Evolutionary conservation across 1,140 invertebrate genomes (phyloP).

Genomic region (Eueides isabella): DNA sequence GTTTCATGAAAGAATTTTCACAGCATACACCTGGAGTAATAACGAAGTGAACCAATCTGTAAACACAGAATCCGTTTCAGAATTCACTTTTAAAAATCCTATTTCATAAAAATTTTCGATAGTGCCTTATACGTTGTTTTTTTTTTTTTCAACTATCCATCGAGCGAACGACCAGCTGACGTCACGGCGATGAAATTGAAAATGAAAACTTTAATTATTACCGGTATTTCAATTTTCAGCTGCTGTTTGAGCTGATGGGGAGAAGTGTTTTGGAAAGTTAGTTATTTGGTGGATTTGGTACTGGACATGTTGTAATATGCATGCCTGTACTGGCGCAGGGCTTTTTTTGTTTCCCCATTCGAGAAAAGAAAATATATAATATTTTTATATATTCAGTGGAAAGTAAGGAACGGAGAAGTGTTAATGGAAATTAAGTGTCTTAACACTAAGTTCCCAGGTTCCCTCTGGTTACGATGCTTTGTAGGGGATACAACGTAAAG

Average conservation of each 20-base stretch:
- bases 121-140: background rate
- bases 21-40: background rate
- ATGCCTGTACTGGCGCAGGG: no score
- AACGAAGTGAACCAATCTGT: background rate
- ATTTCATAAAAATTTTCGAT: background rate
- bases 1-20: no score
- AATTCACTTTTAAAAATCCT: background rate
- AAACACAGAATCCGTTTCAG: background rate
- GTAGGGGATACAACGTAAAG: no score
- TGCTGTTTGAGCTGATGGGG: background rate
- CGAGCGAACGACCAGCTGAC: background rate
- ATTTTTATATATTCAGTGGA: no score
- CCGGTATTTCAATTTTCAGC: background rate
- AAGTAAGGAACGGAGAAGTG: no score
- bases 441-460: no score
- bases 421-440: no score
- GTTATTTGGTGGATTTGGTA: background rate
- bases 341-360: no score
- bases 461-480: no score
- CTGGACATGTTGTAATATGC: no score
- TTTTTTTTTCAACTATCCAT: background rate
- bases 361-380: no score
- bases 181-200: background rate
- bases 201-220: conserved; percentile 9
- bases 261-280: background rate